Conservation (phyloP, 1,140 invertebrate species). For the Colletes gigas region DNA sequence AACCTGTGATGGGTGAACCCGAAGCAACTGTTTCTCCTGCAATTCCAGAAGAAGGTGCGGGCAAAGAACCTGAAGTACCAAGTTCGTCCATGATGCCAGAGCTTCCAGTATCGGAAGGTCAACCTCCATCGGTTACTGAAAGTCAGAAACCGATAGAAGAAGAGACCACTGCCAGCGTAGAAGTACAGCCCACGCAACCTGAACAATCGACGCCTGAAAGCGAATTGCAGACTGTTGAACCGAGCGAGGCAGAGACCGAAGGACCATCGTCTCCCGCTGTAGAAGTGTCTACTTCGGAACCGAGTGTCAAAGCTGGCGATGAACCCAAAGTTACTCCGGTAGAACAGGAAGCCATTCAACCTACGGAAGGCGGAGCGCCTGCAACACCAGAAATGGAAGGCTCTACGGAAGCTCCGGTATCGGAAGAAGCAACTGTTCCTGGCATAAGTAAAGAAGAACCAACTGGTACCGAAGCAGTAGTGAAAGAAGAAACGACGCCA, state of each 20-base stretch:
- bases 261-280: slow-evolving; percentile 2
- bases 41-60: slow-evolving; percentile 3
- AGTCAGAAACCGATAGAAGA: neutral
- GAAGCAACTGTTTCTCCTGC: slow-evolving; percentile 11
- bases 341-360: slow-evolving; percentile 24
- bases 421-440: slow-evolving; percentile 43
- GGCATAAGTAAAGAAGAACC: slow-evolving; percentile 25
- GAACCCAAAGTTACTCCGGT: neutral
- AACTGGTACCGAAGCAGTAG: slow-evolving; percentile 23
- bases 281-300: slow-evolving; percentile 26
- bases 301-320: slow-evolving; percentile 34
- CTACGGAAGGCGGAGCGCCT: slow-evolving; percentile 36
- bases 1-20: slow-evolving; percentile 13
- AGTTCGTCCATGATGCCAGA: slow-evolving; percentile 10
- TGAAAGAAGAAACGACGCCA: slow-evolving; percentile 24
- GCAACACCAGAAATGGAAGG: neutral
- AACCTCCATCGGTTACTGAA: neutral
- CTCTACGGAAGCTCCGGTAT: slow-evolving; percentile 20
- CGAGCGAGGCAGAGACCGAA: slow-evolving; percentile 44
- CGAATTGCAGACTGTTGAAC: slow-evolving; percentile 24
- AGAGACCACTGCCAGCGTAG: neutral
- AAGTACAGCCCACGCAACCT: slow-evolving; percentile 27
- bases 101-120: neutral
- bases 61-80: slow-evolving; percentile 10
- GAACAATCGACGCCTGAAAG: slow-evolving; percentile 37